Evolutionary conservation across 2,888 invertebrate species (phyloP).

Genomic region (Synanthedon vespiformis): DNA sequence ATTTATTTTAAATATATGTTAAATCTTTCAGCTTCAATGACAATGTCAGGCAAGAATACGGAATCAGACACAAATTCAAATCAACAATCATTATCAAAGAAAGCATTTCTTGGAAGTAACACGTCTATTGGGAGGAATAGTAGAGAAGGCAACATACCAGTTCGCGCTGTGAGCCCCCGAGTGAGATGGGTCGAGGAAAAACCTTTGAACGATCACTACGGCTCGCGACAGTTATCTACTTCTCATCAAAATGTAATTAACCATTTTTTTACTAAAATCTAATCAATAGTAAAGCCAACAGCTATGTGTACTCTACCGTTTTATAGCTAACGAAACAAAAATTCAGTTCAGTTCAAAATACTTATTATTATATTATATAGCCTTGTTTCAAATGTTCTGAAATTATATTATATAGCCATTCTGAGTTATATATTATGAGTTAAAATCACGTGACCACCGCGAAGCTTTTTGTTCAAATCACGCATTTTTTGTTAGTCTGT

Average conservation of each 20-base stretch:
- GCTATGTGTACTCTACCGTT: too few relatives aligned
- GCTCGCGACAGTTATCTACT: conserved; percentile 48
- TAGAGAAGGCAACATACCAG: conserved; percentile 61
- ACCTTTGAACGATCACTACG: conserved; percentile 43
- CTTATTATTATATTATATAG: too few relatives aligned
- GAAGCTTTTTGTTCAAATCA: too few relatives aligned
- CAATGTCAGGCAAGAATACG: conserved; percentile 74
- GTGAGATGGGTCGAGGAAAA: conserved; percentile 65
- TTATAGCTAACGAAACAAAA: too few relatives aligned
- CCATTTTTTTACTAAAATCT: background rate
- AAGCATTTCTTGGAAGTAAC: conserved; percentile 64
- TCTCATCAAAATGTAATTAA: conserved; percentile 62
- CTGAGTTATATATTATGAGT: too few relatives aligned
- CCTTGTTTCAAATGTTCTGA: too few relatives aligned
- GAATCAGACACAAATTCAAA: conserved; percentile 63
- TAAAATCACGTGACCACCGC: too few relatives aligned
- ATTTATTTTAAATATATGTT: too few relatives aligned
- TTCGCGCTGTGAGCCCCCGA: conserved; percentile 63
- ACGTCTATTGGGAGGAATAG: conserved; percentile 59
- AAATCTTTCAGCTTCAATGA: conserved; percentile 75
- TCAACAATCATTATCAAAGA: conserved; percentile 59
- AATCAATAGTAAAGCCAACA: too few relatives aligned
- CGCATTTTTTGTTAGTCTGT: too few relatives aligned
- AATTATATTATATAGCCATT: too few relatives aligned
- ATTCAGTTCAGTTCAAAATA: too few relatives aligned